Base-by-base conservation (phyloP, 2,888 invertebrate species). In the Dolichomitus sp. region DNA sequence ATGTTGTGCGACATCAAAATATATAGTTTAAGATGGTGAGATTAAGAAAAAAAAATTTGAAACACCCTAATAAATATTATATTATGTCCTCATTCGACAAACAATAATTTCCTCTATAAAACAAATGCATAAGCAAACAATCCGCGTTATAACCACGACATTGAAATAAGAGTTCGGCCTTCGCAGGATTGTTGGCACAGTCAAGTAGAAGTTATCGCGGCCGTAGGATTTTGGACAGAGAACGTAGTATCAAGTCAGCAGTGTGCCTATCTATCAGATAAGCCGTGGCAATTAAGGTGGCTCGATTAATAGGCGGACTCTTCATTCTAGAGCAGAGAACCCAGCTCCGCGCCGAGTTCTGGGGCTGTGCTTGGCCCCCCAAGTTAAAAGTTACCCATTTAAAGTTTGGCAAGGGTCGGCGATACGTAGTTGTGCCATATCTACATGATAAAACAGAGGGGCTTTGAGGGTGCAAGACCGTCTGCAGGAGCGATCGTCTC, bases 351-450 rank as follows among this genome's bases (percentile, higher is more conserved):
- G 27, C 4, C 65, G 65, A 50, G 68, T 52, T 48, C 37, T 72
- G 30, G 65, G 69, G 12, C 65, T 69, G 48, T 45, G 42, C 37
- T 66, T 48, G 69, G 54, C 70, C 68, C 66, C 72, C 42, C 65
- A 85, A 87, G 83, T 87, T 88, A 75, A 83, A 90, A 89, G 84
- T 89, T 87, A 87, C 75, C 72, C 70, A 78, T 87, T 88, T 85
- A 87, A 90, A 90, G 87, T 90, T 88, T 89, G 84, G 61, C 75
- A 79, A 72, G 63, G 40, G 5, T 42, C 42, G 65, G 61, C 37
- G 37, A 17, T 59, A 59, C 30, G 9, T 19, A 3, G 19, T n/a
- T 57, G 57, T 30, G 27, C 14, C 57, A 57, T 30, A 30, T 57
- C 30, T n/a, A 30, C 14, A 5, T 0, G 30, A 2, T n/a, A 30